Base-by-base conservation (phyloP, 2,888 invertebrate species). In the Scotopteryx bipunctaria region DNA sequence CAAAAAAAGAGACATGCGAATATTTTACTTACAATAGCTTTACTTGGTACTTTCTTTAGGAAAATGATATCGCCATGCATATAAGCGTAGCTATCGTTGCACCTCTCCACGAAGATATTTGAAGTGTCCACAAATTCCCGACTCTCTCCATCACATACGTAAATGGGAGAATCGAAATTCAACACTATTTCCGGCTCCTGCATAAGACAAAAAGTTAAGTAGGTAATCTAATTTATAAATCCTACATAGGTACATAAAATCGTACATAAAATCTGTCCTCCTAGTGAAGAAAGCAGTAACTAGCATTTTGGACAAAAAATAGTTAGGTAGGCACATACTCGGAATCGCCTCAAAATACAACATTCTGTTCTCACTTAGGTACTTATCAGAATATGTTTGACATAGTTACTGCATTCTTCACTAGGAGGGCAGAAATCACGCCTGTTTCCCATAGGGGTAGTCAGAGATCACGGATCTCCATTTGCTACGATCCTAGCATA, bases 81-180 rank as follows among this genome's bases (percentile, higher is more conserved):
- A 1, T 56, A 62, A 0, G 78, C 69, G 0, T 60, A 48, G 0
- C 71, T 75, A 8, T 83, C 84, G 9, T 84, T 81, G 23, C 61
- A 59, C 13, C 76, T 54, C 0, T 60, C 61, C 3, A 80, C 69
- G 1, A 61, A 52, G 0, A 83, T 48, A 0, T 40, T 48, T 0
- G 76, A 69, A 0, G 71, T 64, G 42, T 83, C 75, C 1, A 75
- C 53, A 21, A 63, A 76, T 0, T 43, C 13, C n/a, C 55, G 25
- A 52, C 81, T 83, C 0, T 44, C 43, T 0, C 68, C 71, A 3
- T 79, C 81, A 15, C 73, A 76, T 1, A 71, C 65, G 45, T 74
- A 76, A 27, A 82, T 65, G 1, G 73, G 69, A 0, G 83, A 81
- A 27, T 81, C 74, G 52, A 81, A 74, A 54, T 76, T 78, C 0